Base-by-base conservation (phyloP, 2,888 invertebrate genomes). In the Calliopum simillimum region DNA sequence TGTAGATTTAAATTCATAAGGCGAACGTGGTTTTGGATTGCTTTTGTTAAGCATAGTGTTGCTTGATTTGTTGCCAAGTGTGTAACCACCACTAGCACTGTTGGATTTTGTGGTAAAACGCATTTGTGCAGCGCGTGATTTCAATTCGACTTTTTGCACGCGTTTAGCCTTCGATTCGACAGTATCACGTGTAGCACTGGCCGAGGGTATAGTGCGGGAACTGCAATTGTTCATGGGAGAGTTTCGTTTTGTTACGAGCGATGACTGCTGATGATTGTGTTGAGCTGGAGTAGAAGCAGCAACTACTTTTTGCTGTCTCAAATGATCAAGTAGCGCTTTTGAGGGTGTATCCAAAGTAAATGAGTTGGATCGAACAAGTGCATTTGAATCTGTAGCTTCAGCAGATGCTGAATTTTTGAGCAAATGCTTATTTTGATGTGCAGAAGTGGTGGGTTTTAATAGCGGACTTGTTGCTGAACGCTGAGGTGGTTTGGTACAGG, bases 301-400 rank as follows among this genome's bases (percentile, higher is more conserved):
- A 25, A 51, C 14, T 16, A 8, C 13, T 4, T 67, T 67, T 69
- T 74, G 73, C 46, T 79, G 79, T 43, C 79, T 77, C 73, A 84
- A 81, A 56, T 85, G 85, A 16, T 84, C 81, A 5, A 85, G 80
- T 11, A 95, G 88, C 73, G 91, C 90, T 1, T 93, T 93, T 79
- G 95, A 94, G 0, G 95, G 95, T 23, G 89, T 87, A 0, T 94
- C 90, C 59, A 95, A 84, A 1, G 93, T 92, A 79, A 95, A 95
- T 0, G 95, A 95, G 73, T 92, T 91, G 79, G 93, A 93, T 64
- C 94, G 88, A 13, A 91, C 87, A 68, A 93, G 83, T 75, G 86
- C 85, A 5, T 73, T 74, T 8, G 33, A 33, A 19, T 74, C 76
- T 11, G 43, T 16, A 46, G 11, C 12, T 4, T 46, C 44, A 13